Evolutionary conservation across 2,797 vertebrate genomes (phyloP).

Genomic region (Melanotaenia pygmaea): DNA sequence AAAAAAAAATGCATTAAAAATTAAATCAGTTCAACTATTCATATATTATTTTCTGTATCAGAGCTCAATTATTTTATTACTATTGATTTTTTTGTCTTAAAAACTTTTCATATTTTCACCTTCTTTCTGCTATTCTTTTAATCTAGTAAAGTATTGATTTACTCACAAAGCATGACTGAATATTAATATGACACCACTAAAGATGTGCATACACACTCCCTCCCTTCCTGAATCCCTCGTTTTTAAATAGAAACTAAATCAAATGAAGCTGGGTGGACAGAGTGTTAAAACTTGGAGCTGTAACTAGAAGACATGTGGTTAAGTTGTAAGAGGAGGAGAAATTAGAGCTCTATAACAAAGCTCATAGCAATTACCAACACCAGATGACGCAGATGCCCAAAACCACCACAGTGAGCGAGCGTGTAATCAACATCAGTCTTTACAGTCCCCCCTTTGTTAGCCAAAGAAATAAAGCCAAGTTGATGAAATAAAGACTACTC

Average conservation of each 20-base stretch:
- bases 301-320: slow-evolving; percentile 39
- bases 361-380: slow-evolving; percentile 69
- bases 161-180: neutral
- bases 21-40: too few relatives aligned
- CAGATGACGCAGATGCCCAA: slow-evolving; percentile 70
- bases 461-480: slow-evolving; percentile 56
- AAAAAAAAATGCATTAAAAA: too few relatives aligned
- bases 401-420: slow-evolving; percentile 43
- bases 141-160: too few relatives aligned
- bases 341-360: slow-evolving; percentile 54
- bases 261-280: slow-evolving; percentile 4
- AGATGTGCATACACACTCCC: neutral
- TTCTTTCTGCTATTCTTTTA: too few relatives aligned
- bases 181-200: neutral
- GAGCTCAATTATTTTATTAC: too few relatives aligned
- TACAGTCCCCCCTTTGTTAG: slow-evolving; percentile 41
- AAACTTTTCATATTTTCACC: too few relatives aligned
- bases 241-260: slow-evolving; percentile 13
- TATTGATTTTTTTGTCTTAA: too few relatives aligned
- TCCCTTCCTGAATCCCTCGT: neutral
- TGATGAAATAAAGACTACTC: slow-evolving; percentile 50
- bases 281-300: slow-evolving; percentile 37
- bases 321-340: slow-evolving; percentile 48
- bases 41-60: too few relatives aligned
- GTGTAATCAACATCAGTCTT: slow-evolving; percentile 52